Base-by-base conservation (phyloP, 2,113 vertebrate species). In the Sinocyclocheilus anshuiensis region DNA sequence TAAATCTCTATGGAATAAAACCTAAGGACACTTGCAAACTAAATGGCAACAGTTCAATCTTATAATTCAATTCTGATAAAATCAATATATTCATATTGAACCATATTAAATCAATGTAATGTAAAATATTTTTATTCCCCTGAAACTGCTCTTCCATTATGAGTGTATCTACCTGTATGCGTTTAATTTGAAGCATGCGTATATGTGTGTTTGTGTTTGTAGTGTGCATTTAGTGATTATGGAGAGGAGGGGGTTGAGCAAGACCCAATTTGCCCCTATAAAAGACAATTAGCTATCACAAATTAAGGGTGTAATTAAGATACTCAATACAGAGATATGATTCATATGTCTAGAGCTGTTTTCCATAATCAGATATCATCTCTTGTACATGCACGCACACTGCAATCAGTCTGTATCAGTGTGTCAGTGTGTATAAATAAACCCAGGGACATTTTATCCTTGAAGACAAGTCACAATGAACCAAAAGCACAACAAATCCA, bases 241-340 rank as follows among this genome's bases (percentile, higher is more conserved):
- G 24, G 11, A 39, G 26, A 18, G 26, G n/a, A 16, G 42, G 5
- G 55, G 13, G 55, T n/a, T 53, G 11, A 88, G 39, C 12, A 24
- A 24, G 79, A 48, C 50, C 69, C 72, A 85, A 87, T 81, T 87
- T 80, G 61, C 79, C 72, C 36, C 45, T 65, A 83, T 85, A 53
- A 86, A 85, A 90, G 67, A 83, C 82, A 87, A 87, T 84, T 87
- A 55, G 86, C 77, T 79, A 88, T 72, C 61, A 48, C 55, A 59
- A 57, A 84, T 86, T 55, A 77, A 83, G 67, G 26, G 29, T 42
- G 61, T 59, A 85, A 75, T 86, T 83, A 71, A 86, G 63, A 84
- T 69, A 89, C 57, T 87, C 80, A 84, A 89, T 89, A 84, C 74
- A 11, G 22, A 83, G 20, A 36, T 80, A 53, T 53, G 88, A 88